A percentile compares a stretch with the other conserved stretches of the same genome.
Evolutionary conservation across 2,797 vertebrate species (phyloP).

Genomic region (Anguilla marmorata): DNA sequence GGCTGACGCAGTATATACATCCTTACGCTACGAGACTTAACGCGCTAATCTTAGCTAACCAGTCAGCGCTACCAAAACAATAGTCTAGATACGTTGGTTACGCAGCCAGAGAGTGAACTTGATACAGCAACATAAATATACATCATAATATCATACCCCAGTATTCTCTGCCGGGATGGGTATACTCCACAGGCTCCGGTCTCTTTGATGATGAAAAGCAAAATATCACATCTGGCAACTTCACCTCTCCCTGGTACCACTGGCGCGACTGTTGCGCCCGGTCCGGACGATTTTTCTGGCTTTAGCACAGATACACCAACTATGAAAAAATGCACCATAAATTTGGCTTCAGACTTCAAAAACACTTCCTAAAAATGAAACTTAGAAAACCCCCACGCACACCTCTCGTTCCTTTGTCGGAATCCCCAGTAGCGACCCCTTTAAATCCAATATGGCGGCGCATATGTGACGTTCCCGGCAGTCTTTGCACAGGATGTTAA

Average conservation of each 20-base stretch:
- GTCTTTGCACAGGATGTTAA: conserved; percentile 44
- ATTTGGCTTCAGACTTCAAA: no score
- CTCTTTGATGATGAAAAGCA: conserved; percentile 18
- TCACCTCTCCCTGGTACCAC: neutral
- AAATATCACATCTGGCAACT: conserved; percentile 34
- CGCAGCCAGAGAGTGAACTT: conserved; percentile 4
- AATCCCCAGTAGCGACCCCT: conserved; percentile 62
- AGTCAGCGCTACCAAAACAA: neutral
- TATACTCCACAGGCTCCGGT: neutral
- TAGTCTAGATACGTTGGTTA: neutral
- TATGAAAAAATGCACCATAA: neutral
- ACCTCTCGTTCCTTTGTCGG: neutral
- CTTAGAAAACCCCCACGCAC: neutral
- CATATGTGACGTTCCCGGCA: conserved; percentile 52
- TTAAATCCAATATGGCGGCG: conserved; percentile 76
- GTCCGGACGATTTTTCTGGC: neutral
- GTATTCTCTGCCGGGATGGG: conserved; percentile 27
- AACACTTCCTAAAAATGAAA: neutral
- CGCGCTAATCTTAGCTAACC: conserved; percentile 6
- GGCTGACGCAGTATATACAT: neutral
- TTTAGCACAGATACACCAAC: neutral
- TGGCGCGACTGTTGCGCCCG: neutral
- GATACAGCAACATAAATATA: conserved; percentile 26
- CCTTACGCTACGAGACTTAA: neutral
- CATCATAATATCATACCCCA: conserved; percentile 38